Percentiles rank a stretch among this genome's conserved stretches.
Conservation (phyloP, 2,113 vertebrate genomes). For the Heteronetta atricapilla region DNA sequence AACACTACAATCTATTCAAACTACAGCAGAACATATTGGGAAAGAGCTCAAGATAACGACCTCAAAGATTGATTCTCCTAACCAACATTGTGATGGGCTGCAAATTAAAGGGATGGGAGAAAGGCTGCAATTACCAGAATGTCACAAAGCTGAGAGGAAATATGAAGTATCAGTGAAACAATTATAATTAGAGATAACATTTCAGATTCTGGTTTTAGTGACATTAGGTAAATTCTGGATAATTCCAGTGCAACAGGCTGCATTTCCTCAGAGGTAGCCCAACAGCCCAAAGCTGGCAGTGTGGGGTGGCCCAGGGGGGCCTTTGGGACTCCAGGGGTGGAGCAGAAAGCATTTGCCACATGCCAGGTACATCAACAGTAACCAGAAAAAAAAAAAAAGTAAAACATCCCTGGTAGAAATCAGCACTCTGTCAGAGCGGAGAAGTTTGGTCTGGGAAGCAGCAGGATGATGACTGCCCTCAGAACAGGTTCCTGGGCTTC, state of each 20-base stretch:
- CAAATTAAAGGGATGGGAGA: constrained; percentile 47
- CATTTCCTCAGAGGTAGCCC: background rate
- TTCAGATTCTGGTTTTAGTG: background rate
- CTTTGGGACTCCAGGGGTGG: background rate
- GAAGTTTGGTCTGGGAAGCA: background rate
- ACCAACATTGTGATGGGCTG: constrained; percentile 19
- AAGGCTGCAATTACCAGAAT: constrained; percentile 26
- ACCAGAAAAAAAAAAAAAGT: background rate
- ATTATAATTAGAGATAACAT: constrained; percentile 16
- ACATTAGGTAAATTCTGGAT: background rate
- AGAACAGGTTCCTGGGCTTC: background rate
- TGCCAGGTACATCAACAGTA: background rate
- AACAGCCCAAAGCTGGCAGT: background rate
- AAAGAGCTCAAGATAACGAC: constrained; percentile 57
- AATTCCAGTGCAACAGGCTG: background rate
- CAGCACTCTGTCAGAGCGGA: background rate
- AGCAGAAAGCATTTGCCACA: background rate
- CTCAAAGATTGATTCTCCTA: constrained; percentile 61
- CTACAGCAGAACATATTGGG: constrained; percentile 48
- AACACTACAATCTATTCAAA: constrained; percentile 44
- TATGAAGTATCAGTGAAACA: constrained; percentile 19
- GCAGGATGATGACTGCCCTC: background rate
- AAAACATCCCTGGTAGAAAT: background rate
- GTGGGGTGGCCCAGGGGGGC: background rate
- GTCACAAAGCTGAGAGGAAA: background rate